A percentile compares a stretch with the other conserved stretches of the same genome.
phyloP scores from a whole-genome alignment of 1,140 invertebrate genomes.

The Papilio polytes region DNA sequence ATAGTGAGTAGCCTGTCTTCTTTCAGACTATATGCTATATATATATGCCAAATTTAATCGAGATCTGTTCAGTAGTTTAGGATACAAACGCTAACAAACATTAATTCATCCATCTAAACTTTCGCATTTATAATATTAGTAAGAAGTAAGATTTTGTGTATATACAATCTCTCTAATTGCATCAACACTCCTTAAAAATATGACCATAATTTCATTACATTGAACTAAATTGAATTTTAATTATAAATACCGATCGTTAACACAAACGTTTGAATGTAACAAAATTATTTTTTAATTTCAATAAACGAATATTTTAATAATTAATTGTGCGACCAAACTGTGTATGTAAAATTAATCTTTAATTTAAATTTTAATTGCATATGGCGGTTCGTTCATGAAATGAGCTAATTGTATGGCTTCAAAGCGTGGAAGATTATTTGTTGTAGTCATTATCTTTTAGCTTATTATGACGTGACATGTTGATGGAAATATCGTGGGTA shows the following conservation, averaged over 20 bases:
- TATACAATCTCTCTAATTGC: neutral
- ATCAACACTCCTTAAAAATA: no score
- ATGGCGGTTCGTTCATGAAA: conserved; percentile 34
- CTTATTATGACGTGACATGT: conserved; percentile 69
- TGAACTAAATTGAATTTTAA: no score
- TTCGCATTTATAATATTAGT: neutral
- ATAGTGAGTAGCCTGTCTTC: no score
- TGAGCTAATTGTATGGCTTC: conserved; percentile 61
- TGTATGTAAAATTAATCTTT: conserved; percentile 40
- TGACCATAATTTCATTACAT: neutral
- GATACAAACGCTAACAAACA: no score
- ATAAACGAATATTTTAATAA: conserved; percentile 15
- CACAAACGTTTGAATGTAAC: neutral
- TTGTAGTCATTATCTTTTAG: conserved; percentile 79
- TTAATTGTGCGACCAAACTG: conserved; percentile 2
- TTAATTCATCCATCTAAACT: no score
- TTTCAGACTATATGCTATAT: no score
- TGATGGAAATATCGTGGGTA: conserved; percentile 33
- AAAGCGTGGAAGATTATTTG: conserved; percentile 60
- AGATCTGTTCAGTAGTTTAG: no score
- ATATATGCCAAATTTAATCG: no score
- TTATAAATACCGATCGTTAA: neutral
- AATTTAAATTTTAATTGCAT: conserved; percentile 40
- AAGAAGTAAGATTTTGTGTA: neutral
- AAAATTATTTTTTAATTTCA: conserved; percentile 31